phyloP scores from a whole-genome alignment of 1,140 invertebrate species.

The Scaptomyza pallida region DNA sequence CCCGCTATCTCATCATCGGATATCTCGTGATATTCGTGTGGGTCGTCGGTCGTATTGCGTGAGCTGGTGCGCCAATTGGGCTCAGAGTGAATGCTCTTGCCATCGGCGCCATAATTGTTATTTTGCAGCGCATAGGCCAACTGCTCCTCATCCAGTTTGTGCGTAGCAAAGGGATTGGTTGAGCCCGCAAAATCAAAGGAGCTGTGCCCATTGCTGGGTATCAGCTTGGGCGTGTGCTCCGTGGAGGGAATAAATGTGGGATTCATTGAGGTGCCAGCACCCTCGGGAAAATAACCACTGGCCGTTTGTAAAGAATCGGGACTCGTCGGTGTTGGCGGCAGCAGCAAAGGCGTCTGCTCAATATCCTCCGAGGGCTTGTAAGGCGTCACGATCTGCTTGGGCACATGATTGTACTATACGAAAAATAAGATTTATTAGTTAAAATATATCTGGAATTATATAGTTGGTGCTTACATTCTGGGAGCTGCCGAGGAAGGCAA shows the following conservation, averaged over 20 bases:
- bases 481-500: constrained; percentile 90
- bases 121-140: constrained; percentile 72
- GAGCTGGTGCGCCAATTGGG: constrained; percentile 52
- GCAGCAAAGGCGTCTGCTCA: constrained; percentile 86
- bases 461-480: constrained; percentile 86
- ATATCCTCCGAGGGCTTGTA: constrained; percentile 94
- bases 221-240: constrained; percentile 78
- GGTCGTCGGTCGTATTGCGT: constrained; percentile 72
- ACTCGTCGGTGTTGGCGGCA: constrained; percentile 84
- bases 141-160: constrained; percentile 67
- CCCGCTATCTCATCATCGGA: constrained; percentile 91
- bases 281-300: constrained; percentile 81
- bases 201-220: constrained; percentile 69
- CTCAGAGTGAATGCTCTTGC: constrained; percentile 59
- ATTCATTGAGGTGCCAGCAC: constrained; percentile 70
- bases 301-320: constrained; percentile 85
- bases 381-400: constrained; percentile 93
- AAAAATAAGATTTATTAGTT: too few species aligned
- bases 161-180: constrained; percentile 77
- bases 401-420: constrained; percentile 89
- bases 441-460: too few species aligned
- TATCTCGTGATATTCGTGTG: constrained; percentile 96
- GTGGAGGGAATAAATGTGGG: constrained; percentile 81
- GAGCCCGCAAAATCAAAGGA: constrained; percentile 76
- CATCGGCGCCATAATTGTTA: constrained; percentile 71